These are phyloP conservation scores for Onthophagus taurus DNA, from an alignment of 1,140 invertebrate species.

Conservation along the genomic window DNA sequence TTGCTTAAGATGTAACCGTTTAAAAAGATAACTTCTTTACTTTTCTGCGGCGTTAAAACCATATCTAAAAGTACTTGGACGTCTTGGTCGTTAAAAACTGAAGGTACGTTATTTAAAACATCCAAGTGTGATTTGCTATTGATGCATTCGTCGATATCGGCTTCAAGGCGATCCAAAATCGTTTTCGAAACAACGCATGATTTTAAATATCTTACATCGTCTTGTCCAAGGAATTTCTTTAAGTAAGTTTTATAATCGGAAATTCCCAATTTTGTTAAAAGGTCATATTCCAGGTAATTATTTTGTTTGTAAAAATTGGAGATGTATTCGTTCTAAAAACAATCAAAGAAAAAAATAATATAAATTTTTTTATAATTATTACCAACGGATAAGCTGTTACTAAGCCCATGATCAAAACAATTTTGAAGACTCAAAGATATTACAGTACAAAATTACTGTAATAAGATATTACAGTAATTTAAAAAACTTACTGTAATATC, in stretches of 20 bases:
- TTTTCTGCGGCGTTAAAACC: constrained; percentile 46
- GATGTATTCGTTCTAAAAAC: constrained; percentile 77
- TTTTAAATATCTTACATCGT: constrained; percentile 62
- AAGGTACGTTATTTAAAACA: constrained; percentile 67
- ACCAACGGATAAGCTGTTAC: no score
- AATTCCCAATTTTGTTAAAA: constrained; percentile 77
- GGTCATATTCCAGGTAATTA: constrained; percentile 91
- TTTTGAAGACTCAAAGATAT: no score
- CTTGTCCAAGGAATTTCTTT: constrained; percentile 63
- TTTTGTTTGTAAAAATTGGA: constrained; percentile 89
- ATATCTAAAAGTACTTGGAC: constrained; percentile 59
- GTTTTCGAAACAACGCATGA: constrained; percentile 67
- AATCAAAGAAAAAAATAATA: not conserved
- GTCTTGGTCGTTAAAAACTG: constrained; percentile 68
- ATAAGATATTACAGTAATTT: no score
- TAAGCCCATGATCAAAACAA: no score
- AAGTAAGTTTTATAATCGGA: constrained; percentile 75
- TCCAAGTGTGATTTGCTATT: constrained; percentile 68
- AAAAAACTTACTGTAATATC: no score
- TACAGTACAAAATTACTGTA: no score
- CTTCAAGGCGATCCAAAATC: constrained; percentile 70
- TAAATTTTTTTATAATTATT: not conserved
- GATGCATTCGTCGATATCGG: constrained; percentile 76
- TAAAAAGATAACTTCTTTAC: constrained; percentile 43
- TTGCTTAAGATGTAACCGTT: constrained; percentile 48